These are phyloP conservation scores for Campoplex capitator DNA, from an alignment of 2,888 invertebrate genomes.

Conservation along the genomic window DNA sequence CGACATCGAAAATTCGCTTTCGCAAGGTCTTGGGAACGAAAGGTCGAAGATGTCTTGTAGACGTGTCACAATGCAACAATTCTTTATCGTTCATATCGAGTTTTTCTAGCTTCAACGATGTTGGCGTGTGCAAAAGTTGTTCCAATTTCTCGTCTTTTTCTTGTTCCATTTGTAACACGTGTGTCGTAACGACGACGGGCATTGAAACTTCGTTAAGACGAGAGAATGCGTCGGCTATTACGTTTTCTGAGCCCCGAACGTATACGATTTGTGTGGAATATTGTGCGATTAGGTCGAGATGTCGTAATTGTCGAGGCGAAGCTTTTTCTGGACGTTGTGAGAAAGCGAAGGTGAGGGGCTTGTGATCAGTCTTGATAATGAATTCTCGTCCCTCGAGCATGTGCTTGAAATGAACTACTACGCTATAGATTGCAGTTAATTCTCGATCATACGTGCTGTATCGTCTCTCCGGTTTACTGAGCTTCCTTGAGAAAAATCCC, in stretches of 20 bases:
- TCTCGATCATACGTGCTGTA: conserved; percentile 41
- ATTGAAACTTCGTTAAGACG: conserved; percentile 56
- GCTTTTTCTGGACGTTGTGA: conserved; percentile 15
- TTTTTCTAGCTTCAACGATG: conserved; percentile 39
- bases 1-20: conserved; percentile 58
- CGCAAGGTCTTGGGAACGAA: conserved; percentile 63
- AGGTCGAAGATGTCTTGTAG: conserved; percentile 54
- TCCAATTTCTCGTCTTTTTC: conserved; percentile 57
- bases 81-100: neutral
- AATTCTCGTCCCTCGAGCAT: conserved; percentile 22
- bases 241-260: conserved; percentile 66
- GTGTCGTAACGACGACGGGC: conserved; percentile 55
- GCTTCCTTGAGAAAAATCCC: conserved; percentile 38
- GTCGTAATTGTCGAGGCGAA: conserved; percentile 32
- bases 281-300: conserved; percentile 27
- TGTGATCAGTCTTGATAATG: conserved; percentile 31
- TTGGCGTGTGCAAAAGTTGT: conserved; percentile 21
- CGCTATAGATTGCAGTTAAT: conserved; percentile 19
- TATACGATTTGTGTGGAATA: conserved; percentile 61
- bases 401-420: neutral
- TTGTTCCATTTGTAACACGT: conserved; percentile 56
- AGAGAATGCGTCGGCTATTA: conserved; percentile 69
- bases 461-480: conserved; percentile 3
- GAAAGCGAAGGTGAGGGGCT: conserved; percentile 27
- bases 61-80: conserved; percentile 58